Evolutionary conservation across 1,140 invertebrate species (phyloP), one percentile per base, ranked within the genome.

Genomic region (Drosophila melanica): DNA sequence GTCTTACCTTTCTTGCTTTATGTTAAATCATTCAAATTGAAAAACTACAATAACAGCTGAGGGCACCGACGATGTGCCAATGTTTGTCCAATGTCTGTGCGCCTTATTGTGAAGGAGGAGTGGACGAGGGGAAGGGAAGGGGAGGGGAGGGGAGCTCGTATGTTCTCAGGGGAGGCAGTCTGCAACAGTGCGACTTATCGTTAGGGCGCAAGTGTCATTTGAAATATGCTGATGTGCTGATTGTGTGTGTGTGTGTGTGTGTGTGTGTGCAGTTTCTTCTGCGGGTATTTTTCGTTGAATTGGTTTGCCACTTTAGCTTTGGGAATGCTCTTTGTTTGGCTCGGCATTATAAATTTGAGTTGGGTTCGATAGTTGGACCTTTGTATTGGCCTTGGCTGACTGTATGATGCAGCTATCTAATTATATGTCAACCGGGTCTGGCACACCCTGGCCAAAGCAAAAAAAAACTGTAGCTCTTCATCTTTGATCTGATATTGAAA

Each of bases 1-100:
- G 75, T 54, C 50, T 85, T 85, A 70, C 77, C 77, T 78, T 75
- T 74, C 50, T 76, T 66, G 79, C 80, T 89, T 87, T 87, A 87
- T 87, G 84, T 89, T 87, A 89, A 87, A 87, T 87, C 84, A 87
- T 87, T 87, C 85, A 87, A 87, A 87, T 87, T 89, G 84, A 87
- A 87, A 78, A 86, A 81, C 67, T 69, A 66, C 79, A 87, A 66
- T 78, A 87, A 82, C 84, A 89, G 77, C 80, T 79, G 79, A 87
- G 82, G 82, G 42, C 51, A 39, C 42, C 55, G 50, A 48, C 58
- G 66, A 67, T 72, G 69, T 67, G 69, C 63, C 69, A 72, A 72
- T 72, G 69, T 72, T 72, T 72, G 69, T 48, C 63, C 69, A 67
- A 72, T 53, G 63, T 67, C 47, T 71, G 53, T 14, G 23, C 50